phyloP scores from a whole-genome alignment of 2,888 invertebrate genomes.

The Fragum fragum region DNA sequence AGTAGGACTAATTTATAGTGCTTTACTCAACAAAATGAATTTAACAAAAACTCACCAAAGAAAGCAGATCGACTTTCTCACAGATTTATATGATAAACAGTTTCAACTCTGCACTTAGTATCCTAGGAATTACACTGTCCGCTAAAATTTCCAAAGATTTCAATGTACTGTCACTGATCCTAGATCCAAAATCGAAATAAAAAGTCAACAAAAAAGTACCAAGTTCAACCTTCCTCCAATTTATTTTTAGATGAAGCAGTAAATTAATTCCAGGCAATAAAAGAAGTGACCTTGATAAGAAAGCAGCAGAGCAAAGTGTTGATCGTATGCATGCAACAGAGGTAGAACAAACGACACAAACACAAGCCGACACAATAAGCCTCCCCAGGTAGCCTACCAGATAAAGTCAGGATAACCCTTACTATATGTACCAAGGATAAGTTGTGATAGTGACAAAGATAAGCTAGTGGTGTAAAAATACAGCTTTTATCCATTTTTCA shows the following conservation, averaged over 20 bases:
- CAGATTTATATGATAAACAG: neutral
- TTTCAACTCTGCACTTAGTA: neutral
- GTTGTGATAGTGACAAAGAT: too few species aligned
- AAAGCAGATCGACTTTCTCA: neutral
- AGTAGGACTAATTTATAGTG: too few species aligned
- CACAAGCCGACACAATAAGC: conserved; percentile 10
- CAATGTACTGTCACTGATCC: neutral
- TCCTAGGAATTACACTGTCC: neutral
- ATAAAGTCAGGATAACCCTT: neutral
- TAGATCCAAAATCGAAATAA: neutral
- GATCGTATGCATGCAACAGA: conserved; percentile 21
- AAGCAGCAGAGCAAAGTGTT: conserved; percentile 1
- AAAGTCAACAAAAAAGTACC: neutral
- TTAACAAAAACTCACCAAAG: neutral
- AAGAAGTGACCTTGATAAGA: conserved; percentile 10
- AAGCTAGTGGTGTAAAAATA: too few species aligned
- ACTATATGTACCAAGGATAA: too few species aligned
- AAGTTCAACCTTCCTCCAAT: neutral
- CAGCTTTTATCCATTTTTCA: too few species aligned
- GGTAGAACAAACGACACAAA: neutral
- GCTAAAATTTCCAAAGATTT: neutral
- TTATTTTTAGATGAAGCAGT: neutral
- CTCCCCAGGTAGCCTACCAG: conserved; percentile 13
- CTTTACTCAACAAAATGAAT: too few species aligned
- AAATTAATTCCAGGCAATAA: conserved; percentile 1